Evolutionary conservation across 2,113 vertebrate species (phyloP).

Genomic region (Psammodynastes pulverulentus): DNA sequence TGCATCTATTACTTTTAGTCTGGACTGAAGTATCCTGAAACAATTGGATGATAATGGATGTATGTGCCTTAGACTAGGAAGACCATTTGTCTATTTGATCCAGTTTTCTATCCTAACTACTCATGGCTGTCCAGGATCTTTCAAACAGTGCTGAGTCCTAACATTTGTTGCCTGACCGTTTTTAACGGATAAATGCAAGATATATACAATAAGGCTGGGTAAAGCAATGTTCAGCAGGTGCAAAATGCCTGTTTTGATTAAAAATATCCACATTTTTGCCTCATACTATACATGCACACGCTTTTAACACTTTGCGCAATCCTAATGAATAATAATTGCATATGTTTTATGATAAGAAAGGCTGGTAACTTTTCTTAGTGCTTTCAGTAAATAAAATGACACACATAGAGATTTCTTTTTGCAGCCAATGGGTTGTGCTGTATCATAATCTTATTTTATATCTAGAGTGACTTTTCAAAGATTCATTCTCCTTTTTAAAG

Average conservation of each 20-base stretch:
- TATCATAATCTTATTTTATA: background rate
- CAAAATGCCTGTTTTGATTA: background rate
- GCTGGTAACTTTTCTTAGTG: background rate
- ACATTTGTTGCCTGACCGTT: background rate
- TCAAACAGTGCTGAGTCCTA: background rate
- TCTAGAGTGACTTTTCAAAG: background rate
- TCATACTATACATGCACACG: background rate
- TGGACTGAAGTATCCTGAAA: background rate
- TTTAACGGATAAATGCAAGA: background rate
- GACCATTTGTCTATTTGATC: background rate
- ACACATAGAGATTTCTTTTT: background rate
- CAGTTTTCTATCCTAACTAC: background rate
- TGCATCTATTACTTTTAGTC: background rate
- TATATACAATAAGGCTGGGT: background rate
- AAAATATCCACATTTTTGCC: background rate
- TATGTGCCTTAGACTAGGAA: background rate
- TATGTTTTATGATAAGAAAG: background rate
- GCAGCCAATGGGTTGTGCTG: background rate
- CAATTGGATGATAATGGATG: too few relatives aligned
- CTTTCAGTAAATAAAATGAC: background rate
- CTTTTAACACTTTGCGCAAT: background rate
- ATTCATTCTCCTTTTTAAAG: background rate
- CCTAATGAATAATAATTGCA: background rate
- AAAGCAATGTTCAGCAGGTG: background rate
- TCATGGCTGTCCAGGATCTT: background rate